Evolutionary conservation across 1,140 invertebrate genomes (phyloP).

Genomic region (Drosophila azteca): DNA sequence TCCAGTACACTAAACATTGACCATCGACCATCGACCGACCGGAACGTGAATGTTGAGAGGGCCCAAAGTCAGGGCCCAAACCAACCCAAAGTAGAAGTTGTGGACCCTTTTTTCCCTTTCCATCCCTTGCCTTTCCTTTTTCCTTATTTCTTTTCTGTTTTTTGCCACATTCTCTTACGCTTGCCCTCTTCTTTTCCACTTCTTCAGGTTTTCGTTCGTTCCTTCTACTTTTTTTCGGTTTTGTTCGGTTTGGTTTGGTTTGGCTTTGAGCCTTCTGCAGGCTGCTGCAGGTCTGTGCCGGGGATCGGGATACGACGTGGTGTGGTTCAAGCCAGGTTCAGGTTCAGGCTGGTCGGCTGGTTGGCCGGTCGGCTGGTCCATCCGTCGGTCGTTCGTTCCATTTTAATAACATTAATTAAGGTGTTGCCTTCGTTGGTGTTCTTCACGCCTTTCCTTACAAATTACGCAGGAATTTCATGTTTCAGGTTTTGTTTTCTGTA

Average conservation of each 20-base stretch:
- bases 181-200: conserved; percentile 46
- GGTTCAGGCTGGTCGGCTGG: conserved; percentile 18
- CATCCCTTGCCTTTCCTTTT: conserved; percentile 9
- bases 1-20: background rate
- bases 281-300: conserved; percentile 31
- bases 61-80: background rate
- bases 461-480: conserved; percentile 84
- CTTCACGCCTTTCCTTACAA: conserved; percentile 84
- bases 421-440: conserved; percentile 84
- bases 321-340: conserved; percentile 28
- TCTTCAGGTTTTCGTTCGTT: conserved; percentile 36
- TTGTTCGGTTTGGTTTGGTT: conserved; percentile 16
- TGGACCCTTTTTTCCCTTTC: conserved; percentile 27
- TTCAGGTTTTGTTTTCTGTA: conserved; percentile 74
- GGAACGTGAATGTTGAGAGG: background rate
- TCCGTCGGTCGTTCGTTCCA: conserved; percentile 78
- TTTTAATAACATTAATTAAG: conserved; percentile 84
- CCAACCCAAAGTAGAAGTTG: conserved; percentile 45
- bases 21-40: too few relatives aligned
- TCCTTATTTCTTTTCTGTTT: conserved; percentile 8
- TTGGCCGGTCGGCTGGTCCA: conserved; percentile 31
- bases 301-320: conserved; percentile 1
- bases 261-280: conserved; percentile 22
- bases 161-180: conserved; percentile 61
- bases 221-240: conserved; percentile 3